Evolutionary conservation across 2,113 vertebrate species (phyloP), one percentile per base, ranked within the genome.

Genomic region (Ammodytes dubius): DNA sequence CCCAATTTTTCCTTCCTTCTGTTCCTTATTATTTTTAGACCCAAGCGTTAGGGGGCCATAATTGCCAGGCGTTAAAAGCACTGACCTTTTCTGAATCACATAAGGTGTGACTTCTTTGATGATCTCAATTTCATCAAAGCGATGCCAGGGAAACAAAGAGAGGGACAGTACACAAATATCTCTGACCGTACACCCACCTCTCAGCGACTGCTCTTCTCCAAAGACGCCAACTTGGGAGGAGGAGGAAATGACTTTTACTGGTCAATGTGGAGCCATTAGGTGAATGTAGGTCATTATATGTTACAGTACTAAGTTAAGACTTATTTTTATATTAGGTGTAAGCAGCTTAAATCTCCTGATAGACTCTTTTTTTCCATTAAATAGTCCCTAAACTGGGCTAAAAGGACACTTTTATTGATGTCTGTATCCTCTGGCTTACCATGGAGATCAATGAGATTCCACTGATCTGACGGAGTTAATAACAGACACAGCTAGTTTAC

Each of bases 41-140:
- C 73, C 11, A 61, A 65, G 70, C 74, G 53, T 59, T 61, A 75
- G 45, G 45, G 45, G 72, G 60, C 64, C 17, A 45, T 74, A 84
- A 88, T 68, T 88, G 49, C 54, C n/a, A 37, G 86, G 49, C 71
- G 63, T 77, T 89, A 81, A 88, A 87, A 89, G 70, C 79, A 66
- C 58, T 77, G 79, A 67, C 64, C 81, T 84, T 79, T 78, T 76
- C 67, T 81, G 67, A 83, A 76, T 86, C 82, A 81, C 84, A 86
- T 80, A 81, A 63, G 69, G 77, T 45, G 50, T 69, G 77, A 77
- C 84, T 88, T 89, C n/a, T n/a, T n/a, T n/a, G n/a, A 65, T 69
- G 67, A 77, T 87, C 79, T 79, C 75, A 12, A 43, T 72, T 65
- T 86, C 83, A 86, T 91, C 86, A 90, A 87, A 89, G 70, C 64